Conservation (phyloP, 2,888 invertebrate species). For the Lasioglossum villosulum region DNA sequence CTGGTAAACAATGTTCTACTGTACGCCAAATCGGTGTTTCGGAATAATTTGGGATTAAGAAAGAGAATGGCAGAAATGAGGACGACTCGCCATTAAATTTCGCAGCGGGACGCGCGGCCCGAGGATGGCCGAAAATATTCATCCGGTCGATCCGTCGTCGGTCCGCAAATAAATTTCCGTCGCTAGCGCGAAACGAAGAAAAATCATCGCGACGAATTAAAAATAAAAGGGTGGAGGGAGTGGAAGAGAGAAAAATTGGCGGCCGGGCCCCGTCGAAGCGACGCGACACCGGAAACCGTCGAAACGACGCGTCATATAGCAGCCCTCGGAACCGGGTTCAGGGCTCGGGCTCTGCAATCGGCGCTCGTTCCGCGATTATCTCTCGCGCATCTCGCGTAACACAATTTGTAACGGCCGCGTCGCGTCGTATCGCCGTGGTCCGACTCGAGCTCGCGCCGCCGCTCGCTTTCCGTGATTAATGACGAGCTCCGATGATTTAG, state of each 20-base stretch:
- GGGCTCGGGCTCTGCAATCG: constrained; percentile 38
- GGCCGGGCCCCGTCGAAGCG: not conserved
- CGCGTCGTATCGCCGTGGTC: constrained; percentile 61
- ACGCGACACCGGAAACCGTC: constrained; percentile 45
- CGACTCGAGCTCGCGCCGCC: constrained; percentile 28
- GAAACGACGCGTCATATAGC: constrained; percentile 67
- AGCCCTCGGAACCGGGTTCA: constrained; percentile 1
- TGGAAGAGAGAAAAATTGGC: constrained; percentile 27
- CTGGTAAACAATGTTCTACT: not conserved
- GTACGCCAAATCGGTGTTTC: not conserved
- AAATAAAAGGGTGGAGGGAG: constrained; percentile 1
- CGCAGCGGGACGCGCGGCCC: not conserved
- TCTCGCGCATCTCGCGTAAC: constrained; percentile 74
- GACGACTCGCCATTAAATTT: not conserved
- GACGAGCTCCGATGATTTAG: constrained; percentile 77
- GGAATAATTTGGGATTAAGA: not conserved
- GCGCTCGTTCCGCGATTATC: constrained; percentile 69
- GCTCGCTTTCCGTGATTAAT: constrained; percentile 76
- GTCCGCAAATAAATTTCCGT: constrained; percentile 7
- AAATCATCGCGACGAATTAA: constrained; percentile 5
- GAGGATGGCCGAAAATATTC: not conserved
- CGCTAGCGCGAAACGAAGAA: not conserved
- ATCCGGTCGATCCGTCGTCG: not conserved
- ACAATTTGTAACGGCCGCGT: constrained; percentile 71
- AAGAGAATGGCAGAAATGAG: not conserved